Conservation (phyloP, 1,140 invertebrate genomes). For the Zaprionus camerounensis region DNA sequence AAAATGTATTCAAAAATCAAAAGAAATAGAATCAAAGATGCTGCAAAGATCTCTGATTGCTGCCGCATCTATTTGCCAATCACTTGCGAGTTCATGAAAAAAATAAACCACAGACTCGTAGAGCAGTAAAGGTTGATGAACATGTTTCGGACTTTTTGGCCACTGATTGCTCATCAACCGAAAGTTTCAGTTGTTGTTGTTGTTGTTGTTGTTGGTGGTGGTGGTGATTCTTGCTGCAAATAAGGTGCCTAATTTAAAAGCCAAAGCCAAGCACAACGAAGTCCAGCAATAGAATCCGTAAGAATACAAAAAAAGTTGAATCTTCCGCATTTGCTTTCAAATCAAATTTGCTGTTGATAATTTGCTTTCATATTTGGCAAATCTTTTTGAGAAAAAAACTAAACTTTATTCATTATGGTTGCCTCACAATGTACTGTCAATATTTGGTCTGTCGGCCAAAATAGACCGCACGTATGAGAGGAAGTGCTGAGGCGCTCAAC, state of each 20-base stretch:
- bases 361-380: conserved; percentile 53
- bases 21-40: conserved; percentile 15
- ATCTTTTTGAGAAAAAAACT: conserved; percentile 12
- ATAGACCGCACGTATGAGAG: conserved; percentile 41
- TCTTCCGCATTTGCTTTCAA: conserved; percentile 72
- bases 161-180: conserved; percentile 64
- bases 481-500: conserved; percentile 26
- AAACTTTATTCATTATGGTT: conserved; percentile 28
- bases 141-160: conserved; percentile 51
- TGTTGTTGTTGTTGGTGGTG: neutral
- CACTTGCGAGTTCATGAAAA: conserved; percentile 54
- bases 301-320: conserved; percentile 47
- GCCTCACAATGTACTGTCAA: conserved; percentile 53
- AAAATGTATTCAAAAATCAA: conserved; percentile 10
- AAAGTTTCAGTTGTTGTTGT: conserved; percentile 28
- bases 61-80: conserved; percentile 64
- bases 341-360: conserved; percentile 19
- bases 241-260: conserved; percentile 73
- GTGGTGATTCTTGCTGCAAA: conserved; percentile 47
- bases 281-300: conserved; percentile 1
- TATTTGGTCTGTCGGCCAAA: conserved; percentile 54
- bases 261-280: conserved; percentile 21
- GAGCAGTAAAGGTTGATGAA: conserved; percentile 52
- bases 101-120: conserved; percentile 27
- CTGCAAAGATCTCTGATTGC: conserved; percentile 56